Evolutionary conservation across 2,888 invertebrate genomes (phyloP).

Genomic region (Napeogenes sylphis): DNA sequence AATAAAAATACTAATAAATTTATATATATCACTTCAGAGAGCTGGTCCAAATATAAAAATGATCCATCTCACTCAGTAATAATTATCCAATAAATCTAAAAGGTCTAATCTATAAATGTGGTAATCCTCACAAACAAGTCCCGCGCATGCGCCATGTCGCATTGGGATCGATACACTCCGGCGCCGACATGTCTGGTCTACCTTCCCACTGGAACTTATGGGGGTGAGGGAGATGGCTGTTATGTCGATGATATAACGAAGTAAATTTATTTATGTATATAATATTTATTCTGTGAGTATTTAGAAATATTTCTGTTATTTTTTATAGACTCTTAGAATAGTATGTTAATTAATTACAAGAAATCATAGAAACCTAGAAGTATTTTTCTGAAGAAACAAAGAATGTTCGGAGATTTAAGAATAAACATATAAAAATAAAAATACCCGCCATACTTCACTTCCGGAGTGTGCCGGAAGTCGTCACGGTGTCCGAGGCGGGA

Average conservation of each 20-base stretch:
- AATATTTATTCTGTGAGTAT: too few relatives aligned
- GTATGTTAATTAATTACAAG: too few relatives aligned
- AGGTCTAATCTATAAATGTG: too few relatives aligned
- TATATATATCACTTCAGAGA: too few relatives aligned
- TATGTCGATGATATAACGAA: constrained; percentile 1
- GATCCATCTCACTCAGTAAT: too few relatives aligned
- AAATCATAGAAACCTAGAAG: neutral
- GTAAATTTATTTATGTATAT: too few relatives aligned
- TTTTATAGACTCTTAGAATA: too few relatives aligned
- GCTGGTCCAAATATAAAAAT: too few relatives aligned
- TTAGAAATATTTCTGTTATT: too few relatives aligned
- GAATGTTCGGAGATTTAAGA: constrained; percentile 27
- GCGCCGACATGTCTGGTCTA: constrained; percentile 68
- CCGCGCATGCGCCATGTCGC: constrained; percentile 51
- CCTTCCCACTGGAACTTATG: constrained; percentile 27
- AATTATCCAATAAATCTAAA: too few relatives aligned
- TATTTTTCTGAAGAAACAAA: neutral
- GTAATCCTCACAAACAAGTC: neutral
- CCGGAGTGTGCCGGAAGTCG: constrained; percentile 54
- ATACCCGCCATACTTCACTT: constrained; percentile 45
- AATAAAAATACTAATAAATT: too few relatives aligned
- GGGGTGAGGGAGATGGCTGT: constrained; percentile 7
- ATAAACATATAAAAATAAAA: constrained; percentile 22
- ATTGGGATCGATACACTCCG: constrained; percentile 64
- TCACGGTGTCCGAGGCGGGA: constrained; percentile 56